Base-by-base conservation (phyloP, 2,113 vertebrate genomes). In the Toxotes chatareus region DNA sequence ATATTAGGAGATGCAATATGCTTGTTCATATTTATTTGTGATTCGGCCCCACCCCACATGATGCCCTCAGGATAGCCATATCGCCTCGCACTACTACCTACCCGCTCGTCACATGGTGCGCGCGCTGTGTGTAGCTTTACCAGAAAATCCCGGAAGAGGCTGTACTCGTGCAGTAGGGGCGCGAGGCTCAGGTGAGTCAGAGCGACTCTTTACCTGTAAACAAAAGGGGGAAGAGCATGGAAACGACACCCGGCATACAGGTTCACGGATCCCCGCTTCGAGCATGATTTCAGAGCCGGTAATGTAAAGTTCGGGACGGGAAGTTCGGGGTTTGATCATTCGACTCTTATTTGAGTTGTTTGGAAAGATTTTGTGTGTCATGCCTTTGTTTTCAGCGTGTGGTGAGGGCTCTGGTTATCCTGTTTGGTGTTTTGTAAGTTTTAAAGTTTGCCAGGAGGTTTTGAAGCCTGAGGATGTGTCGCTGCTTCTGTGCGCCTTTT, bases 131-230 rank as follows among this genome's bases (percentile, higher is more conserved):
- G 12, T 7, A 7, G n/a, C 36, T 53, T 7, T 10, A 5, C 46
- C 76, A 79, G 87, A 93, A 92, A n/a, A 47, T 89, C 81, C 92
- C 89, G 90, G 92, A 93, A 91, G 89, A 61, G 73, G n/a, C 67
- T 74, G 27, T 32, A 1, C 51, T 7, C 12, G 65, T 27, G 51
- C 38, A 0, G 68, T 0, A 0, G 0, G 71, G 0, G 63, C 68
- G 46, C 34, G 44, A 46, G 59, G 3, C 57, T 11, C 81, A 85
- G 86, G 83, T 90, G 79, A 86, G 34, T 2, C 1, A 12, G 46
- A 4, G 46, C 40, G 7, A 0, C 32, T 51, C 44, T n/a, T 64
- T 49, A 86, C 70, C 69, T 85, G 86, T 65, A 76, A 76, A 80
- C 86, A 85, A 72, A 74, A 59, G 9, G 7, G 38, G 12, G 0